Evolutionary conservation across 2,797 vertebrate genomes (phyloP).

Genomic region (Coilia nasus): DNA sequence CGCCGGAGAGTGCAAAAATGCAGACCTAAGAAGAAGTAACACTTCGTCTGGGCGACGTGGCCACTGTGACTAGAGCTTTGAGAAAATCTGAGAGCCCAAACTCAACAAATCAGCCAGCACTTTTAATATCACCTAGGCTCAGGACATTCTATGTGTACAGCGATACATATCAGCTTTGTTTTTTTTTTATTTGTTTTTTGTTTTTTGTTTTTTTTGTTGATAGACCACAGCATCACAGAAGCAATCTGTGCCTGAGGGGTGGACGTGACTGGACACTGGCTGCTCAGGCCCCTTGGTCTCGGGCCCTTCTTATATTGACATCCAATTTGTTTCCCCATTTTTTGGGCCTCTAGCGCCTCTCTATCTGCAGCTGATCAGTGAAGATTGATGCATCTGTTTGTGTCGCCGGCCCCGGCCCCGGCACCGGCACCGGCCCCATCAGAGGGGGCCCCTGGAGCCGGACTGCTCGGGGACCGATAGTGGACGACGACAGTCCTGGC

Average conservation of each 20-base stretch:
- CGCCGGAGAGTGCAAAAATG: not conserved
- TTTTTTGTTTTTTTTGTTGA: too few relatives aligned
- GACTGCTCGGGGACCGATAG: conserved; percentile 58
- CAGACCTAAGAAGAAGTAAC: not conserved
- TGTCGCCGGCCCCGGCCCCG: conserved; percentile 55
- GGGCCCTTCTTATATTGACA: conserved; percentile 56
- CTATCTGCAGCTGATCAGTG: conserved; percentile 60
- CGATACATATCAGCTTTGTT: not conserved
- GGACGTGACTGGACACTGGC: conserved; percentile 35
- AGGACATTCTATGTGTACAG: not conserved
- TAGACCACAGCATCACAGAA: not conserved
- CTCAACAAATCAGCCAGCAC: not conserved
- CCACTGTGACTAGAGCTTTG: not conserved
- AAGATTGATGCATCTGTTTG: conserved; percentile 65
- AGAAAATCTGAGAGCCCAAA: not conserved
- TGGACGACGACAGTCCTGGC: conserved; percentile 32
- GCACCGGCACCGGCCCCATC: conserved; percentile 1
- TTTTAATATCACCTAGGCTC: not conserved
- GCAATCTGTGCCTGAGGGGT: conserved; percentile 23
- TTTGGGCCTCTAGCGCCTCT: conserved; percentile 54
- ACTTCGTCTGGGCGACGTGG: not conserved
- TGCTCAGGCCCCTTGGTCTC: conserved; percentile 48
- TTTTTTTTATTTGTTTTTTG: not conserved
- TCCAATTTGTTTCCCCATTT: conserved; percentile 64
- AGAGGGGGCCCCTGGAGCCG: conserved; percentile 16